These are phyloP conservation scores for Hyles lineata DNA, from an alignment of 2,888 invertebrate genomes.

Conservation along the genomic window DNA sequence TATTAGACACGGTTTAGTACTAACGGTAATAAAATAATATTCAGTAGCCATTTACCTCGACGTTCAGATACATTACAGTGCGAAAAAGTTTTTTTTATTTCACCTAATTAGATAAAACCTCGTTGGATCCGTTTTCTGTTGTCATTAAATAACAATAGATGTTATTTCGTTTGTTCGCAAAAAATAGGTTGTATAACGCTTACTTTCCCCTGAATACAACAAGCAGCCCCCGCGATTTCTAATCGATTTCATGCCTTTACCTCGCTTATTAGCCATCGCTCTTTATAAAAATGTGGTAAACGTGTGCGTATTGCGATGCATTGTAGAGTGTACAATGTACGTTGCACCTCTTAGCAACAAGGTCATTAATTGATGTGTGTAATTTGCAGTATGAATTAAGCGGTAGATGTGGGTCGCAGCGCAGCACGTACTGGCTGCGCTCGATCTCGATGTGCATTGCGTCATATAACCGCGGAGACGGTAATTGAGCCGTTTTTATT, in stretches of 20 bases:
- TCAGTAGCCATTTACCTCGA: background rate
- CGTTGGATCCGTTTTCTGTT: constrained; percentile 15
- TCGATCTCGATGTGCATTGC: constrained; percentile 37
- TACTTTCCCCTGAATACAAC: constrained; percentile 48
- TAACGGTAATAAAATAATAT: constrained; percentile 1
- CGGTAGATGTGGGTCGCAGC: constrained; percentile 38
- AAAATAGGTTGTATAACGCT: constrained; percentile 41
- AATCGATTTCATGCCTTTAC: constrained; percentile 54
- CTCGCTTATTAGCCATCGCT: constrained; percentile 34
- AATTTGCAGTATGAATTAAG: constrained; percentile 34
- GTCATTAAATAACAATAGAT: constrained; percentile 40
- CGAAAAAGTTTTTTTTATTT: background rate
- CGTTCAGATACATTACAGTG: background rate
- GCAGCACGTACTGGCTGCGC: constrained; percentile 37
- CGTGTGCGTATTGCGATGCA: background rate
- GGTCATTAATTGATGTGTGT: constrained; percentile 13
- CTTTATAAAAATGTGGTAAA: constrained; percentile 13
- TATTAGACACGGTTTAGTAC: constrained; percentile 14
- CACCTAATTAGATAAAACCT: background rate
- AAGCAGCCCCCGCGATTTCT: constrained; percentile 44
- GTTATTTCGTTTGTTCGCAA: constrained; percentile 39
- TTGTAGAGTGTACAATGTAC: background rate
- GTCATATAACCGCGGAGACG: constrained; percentile 41
- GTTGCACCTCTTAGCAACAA: constrained; percentile 5
- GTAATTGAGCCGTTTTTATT: constrained; percentile 38